A percentile compares a stretch with the other conserved stretches of the same genome.
These are phyloP conservation scores for Sarcophaga caerulescens DNA, from an alignment of 2,888 invertebrate species.

Conservation along the genomic window DNA sequence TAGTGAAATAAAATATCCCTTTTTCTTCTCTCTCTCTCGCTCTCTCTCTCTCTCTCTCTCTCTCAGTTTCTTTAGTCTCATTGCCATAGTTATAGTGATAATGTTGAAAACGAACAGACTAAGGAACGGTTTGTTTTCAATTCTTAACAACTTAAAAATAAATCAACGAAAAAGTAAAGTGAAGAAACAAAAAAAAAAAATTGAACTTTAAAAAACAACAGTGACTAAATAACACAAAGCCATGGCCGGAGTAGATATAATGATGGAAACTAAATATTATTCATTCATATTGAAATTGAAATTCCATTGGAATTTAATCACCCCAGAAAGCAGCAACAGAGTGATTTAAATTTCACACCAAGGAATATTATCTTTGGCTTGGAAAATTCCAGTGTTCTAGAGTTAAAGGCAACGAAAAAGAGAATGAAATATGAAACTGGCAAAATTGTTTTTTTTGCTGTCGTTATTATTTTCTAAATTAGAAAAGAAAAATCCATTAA, in stretches of 20 bases:
- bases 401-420: too few species aligned
- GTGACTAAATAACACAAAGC: conserved; percentile 31
- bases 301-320: conserved; percentile 29
- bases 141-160: background rate
- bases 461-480: background rate
- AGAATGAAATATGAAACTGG: too few species aligned
- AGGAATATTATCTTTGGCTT: conserved; percentile 28
- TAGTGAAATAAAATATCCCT: background rate
- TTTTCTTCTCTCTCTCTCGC: background rate
- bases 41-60: background rate
- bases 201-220: conserved; percentile 2
- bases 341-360: conserved; percentile 30
- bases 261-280: conserved; percentile 55
- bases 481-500: background rate
- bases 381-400: background rate
- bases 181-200: background rate
- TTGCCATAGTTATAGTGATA: conserved; percentile 22
- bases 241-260: conserved; percentile 30
- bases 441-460: too few species aligned
- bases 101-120: conserved; percentile 16
- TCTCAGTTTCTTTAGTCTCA: background rate
- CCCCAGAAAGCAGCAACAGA: background rate
- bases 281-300: conserved; percentile 48
- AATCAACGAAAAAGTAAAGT: background rate
- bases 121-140: background rate